Percentiles rank a stretch among this genome's conserved stretches.
Evolutionary conservation across 2,888 invertebrate genomes (phyloP).

Genomic region (Temnothorax ravouxi): DNA sequence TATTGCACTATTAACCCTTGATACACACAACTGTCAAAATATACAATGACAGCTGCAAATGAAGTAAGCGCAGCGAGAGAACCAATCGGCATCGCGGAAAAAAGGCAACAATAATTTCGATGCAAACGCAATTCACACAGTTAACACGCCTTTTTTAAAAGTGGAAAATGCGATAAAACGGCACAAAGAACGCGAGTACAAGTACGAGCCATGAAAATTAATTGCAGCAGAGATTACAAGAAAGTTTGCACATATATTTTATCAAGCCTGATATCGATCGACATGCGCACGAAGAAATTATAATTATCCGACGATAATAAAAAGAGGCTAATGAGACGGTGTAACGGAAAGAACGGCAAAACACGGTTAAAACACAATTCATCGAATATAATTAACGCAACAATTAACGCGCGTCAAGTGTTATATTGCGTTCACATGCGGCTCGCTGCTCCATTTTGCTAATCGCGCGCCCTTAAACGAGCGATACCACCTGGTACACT

Average conservation of each 20-base stretch:
- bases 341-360: neutral
- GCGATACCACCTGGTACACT: constrained; percentile 44
- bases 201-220: constrained; percentile 10
- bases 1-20: too few species aligned
- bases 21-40: too few species aligned
- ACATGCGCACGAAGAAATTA: neutral
- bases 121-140: too few species aligned
- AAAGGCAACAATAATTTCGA: too few species aligned
- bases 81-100: too few species aligned
- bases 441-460: constrained; percentile 28
- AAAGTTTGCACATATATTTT: constrained; percentile 8
- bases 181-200: neutral
- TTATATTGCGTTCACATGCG: constrained; percentile 49
- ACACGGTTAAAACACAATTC: constrained; percentile 7
- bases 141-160: too few species aligned
- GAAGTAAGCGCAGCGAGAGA: too few species aligned
- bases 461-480: constrained; percentile 31
- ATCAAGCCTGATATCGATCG: neutral
- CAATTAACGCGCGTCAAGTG: constrained; percentile 35
- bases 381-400: constrained; percentile 10
- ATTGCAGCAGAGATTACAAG: neutral
- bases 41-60: too few species aligned
- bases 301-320: constrained; percentile 6
- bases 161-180: neutral
- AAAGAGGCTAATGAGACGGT: neutral